Conservation (phyloP, 2,797 vertebrate genomes). For the Pseudomugil tenellus region DNA sequence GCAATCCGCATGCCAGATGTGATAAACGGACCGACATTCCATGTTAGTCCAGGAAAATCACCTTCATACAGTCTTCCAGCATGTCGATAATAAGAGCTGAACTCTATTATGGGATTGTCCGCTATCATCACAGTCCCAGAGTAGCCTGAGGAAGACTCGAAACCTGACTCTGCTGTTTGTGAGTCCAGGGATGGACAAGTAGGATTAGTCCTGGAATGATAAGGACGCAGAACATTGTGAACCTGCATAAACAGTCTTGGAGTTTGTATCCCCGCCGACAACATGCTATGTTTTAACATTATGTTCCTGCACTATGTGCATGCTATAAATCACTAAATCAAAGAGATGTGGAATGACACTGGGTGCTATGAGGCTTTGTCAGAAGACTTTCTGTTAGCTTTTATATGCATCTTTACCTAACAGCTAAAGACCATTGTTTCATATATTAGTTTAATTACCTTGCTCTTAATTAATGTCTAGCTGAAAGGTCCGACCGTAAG, state of each 20-base stretch:
- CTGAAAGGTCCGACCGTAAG: no score
- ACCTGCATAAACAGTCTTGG: slow-evolving; percentile 67
- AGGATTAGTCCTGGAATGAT: slow-evolving; percentile 80
- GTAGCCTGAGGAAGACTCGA: slow-evolving; percentile 54
- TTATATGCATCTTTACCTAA: no score
- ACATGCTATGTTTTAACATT: slow-evolving; percentile 77
- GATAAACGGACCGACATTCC: slow-evolving; percentile 39
- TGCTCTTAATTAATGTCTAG: no score
- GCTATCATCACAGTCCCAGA: slow-evolving; percentile 66
- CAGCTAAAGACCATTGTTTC: no score
- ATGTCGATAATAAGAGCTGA: slow-evolving; percentile 57
- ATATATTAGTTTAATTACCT: no score
- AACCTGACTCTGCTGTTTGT: slow-evolving; percentile 76
- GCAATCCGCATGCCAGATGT: slow-evolving; percentile 22
- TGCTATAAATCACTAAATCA: slow-evolving; percentile 72
- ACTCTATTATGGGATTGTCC: slow-evolving; percentile 61
- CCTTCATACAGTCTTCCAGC: slow-evolving; percentile 50
- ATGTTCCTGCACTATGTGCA: slow-evolving; percentile 41
- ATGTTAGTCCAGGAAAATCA: slow-evolving; percentile 50
- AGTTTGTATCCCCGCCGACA: slow-evolving; percentile 64
- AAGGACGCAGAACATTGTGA: slow-evolving; percentile 71
- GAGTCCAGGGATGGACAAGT: slow-evolving; percentile 68
- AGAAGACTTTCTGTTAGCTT: slow-evolving; percentile 18
- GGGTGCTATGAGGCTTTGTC: slow-evolving; percentile 33
- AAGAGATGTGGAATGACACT: slow-evolving; percentile 59